Evolutionary conservation across 2,113 vertebrate species (phyloP), one percentile per base, ranked within the genome.

Genomic region (Notechis scutatus): DNA sequence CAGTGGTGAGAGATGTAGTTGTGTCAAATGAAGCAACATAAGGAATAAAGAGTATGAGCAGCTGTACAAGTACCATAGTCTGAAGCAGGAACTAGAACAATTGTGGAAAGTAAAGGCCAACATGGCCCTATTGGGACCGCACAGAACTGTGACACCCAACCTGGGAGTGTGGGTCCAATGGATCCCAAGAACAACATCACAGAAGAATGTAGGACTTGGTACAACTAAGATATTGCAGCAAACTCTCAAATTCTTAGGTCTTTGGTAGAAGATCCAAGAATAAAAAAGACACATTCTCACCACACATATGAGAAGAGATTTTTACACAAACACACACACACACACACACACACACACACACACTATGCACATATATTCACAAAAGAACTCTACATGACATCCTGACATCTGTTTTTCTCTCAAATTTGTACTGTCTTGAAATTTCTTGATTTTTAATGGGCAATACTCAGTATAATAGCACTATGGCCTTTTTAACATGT

Each of bases 401-500:
- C 8, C 47, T 50, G 47, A 50, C 47, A 50, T 0, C 20, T 64
- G 47, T 92, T 39, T 86, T 6, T 29, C 47, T 5, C 39, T 61
- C 85, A 21, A 34, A 64, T 87, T 57, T 5, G 74, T 61, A 57
- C 1, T 93, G 8, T 90, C 74, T 14, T 23, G n/a, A 92, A 21
- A 93, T 88, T 45, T 93, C 54, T 90, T 92, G 12, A 45, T 39
- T 24, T 93, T 3, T 52, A 50, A 85, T 85, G 21, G 88, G 39
- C 64, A 26, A 69, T 45, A 39, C 14, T 39, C n/a, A 26, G 85
- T 95, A 23, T 24, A 90, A 92, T 0, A 92, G 20, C 12, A 91
- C 92, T 90, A 52, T 1, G 2, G 88, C 14, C 92, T 93, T 95
- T 94, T 96, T 88, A 93, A 18, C 64, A 88, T 93, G 6, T 42